Percentiles rank a stretch among this genome's conserved stretches.
Conservation (phyloP, 1,140 invertebrate genomes). For the Riptortus pedestris region DNA sequence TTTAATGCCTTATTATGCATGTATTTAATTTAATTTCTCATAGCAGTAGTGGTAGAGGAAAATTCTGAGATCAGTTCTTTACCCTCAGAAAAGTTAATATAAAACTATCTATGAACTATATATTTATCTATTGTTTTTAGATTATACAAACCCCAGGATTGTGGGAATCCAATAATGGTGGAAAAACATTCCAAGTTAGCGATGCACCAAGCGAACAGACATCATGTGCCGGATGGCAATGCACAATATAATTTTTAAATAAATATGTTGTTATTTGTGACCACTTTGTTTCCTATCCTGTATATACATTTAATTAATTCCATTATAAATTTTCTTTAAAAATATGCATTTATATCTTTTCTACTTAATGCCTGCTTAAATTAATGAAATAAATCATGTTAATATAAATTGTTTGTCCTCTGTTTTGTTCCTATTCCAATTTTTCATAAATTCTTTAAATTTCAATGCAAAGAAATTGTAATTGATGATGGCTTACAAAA, state of each 20-base stretch:
- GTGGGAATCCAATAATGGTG: constrained; percentile 39
- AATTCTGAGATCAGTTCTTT: not conserved
- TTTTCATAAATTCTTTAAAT: no score
- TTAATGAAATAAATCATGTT: no score
- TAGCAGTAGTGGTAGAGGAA: not conserved
- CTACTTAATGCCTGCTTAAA: no score
- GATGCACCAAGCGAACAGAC: not conserved
- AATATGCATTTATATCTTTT: no score
- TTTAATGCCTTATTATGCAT: not conserved
- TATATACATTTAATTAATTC: no score
- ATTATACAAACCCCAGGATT: constrained; percentile 51
- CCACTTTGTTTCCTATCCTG: no score
- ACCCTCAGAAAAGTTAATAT: not conserved
- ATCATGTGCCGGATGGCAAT: constrained; percentile 16
- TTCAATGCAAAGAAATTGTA: no score
- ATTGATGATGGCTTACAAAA: no score
- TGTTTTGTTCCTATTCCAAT: no score
- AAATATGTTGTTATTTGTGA: no score
- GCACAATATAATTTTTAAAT: not conserved
- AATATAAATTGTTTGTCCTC: no score
- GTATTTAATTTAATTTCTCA: not conserved
- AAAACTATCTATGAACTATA: not conserved
- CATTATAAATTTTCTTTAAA: no score
- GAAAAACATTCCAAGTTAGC: constrained; percentile 10
- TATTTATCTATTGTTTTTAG: constrained; percentile 35